Evolutionary conservation across 2,113 vertebrate species (phyloP), one percentile per base, ranked within the genome.

Genomic region (Oreochromis tanganicae): DNA sequence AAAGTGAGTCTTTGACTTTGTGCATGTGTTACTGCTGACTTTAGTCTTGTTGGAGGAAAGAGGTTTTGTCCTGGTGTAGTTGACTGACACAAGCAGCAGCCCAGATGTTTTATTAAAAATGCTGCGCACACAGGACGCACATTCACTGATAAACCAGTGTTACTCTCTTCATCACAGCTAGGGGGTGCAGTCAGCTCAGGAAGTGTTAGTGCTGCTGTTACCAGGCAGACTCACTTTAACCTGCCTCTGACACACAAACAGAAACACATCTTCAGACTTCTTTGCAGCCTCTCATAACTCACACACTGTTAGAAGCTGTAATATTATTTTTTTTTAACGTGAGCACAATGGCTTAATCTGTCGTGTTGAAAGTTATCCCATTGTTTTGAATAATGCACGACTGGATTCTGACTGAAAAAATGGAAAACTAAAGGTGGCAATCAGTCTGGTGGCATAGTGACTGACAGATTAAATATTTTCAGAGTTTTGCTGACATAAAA

Each of bases 131-230:
- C 43, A 48, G 8, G 24, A 3, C 16, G n/a, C 43, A 41, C 21
- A 4, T 41, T 5, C 12, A 68, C 24, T 32, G 21, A 24, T 66
- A 21, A 50, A 29, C n/a, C 46, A 17, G 27, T 59, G 79, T 21
- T 57, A 16, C 79, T 48, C 38, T 19, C 34, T 10, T 9, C 17
- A 8, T 24, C 19, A 43, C 91, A 80, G 54, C 89, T 81, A 93
- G 93, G 52, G 92, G 92, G 92, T 4, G 91, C 81, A 68, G 14
- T 71, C 11, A 5, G 14, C 84, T 81, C 89, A 93, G 80, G 63
- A 57, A 32, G 5, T 14, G 13, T 27, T 29, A 4, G 11, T 27
- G 1, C 54, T 83, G 78, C 79, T 87, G 88, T 93, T 89, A 48
- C 87, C 36, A 59, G 82, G 91, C 86, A 92, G 91, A 87, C n/a